Base-by-base conservation (phyloP, 2,797 vertebrate genomes). In the Notoglanidium macrostoma region DNA sequence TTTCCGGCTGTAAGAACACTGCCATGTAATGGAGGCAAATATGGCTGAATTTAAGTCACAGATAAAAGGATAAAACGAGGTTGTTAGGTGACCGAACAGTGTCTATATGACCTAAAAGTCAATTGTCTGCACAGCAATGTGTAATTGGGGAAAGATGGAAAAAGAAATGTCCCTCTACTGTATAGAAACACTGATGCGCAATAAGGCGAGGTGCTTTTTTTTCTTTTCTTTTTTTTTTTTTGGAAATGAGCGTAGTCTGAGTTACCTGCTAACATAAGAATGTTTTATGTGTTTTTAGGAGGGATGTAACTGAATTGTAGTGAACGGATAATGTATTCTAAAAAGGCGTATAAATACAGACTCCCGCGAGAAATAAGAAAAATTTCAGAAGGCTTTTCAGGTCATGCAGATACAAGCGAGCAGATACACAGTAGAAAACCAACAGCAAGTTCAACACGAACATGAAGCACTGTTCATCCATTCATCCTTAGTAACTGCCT, bases 61-160 rank as follows among this genome's bases (percentile, higher is more conserved):
- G 54, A 85, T 87, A 67, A 86, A 87, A 61, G 85, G 77, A 87
- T 84, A 87, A 90, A 86, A 87, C 65, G 49, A 87, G 72, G 68
- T 88, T 89, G 88, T 88, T 79, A 86, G 86, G 87, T 65, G 84
- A 80, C 51, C 26, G 57, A 87, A 85, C 26, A 46, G 72, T 35
- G n/a, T 70, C 51, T 44, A 44, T 85, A 87, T 89, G 86, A 88
- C 88, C 83, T 87, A 88, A 88, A 89, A 89, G 85, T 87, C 88
- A 85, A 86, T 86, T 87, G 85, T 74, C 88, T 86, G 61, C 80
- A 72, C 65, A 44, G 85, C 59, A 77, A 85, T 29, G 65, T 81
- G 78, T 85, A 87, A 90, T 88, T 88, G 74, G 40, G 44, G 86
- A 89, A 89, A 88, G 85, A 89, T 88, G 88, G 88, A 88, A 88